Base-by-base conservation (phyloP, 2,113 vertebrate species). In the Scatophagus argus region DNA sequence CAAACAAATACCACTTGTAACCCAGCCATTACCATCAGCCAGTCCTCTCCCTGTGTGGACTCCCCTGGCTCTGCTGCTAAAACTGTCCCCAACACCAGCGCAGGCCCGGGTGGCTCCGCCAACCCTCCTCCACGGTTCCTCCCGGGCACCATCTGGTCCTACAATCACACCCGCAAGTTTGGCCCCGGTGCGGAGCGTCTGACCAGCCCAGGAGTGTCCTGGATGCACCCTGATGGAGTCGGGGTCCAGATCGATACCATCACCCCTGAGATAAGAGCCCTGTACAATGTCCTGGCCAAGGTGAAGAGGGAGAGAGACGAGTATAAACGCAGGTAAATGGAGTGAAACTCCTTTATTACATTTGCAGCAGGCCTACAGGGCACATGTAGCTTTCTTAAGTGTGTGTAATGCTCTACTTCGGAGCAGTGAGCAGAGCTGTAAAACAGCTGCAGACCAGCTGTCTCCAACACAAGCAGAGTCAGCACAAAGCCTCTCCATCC, bases 201-300 rank as follows among this genome's bases (percentile, higher is more conserved):
- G 85, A 95, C 97, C 65, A 97, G 97, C 38, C 96, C 97, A 0
- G 97, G 97, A 7, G 95, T 97, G 74, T 98, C 97, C 32, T 99
- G 97, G 98, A 88, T 96, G 25, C 98, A 99, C 75, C 97, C 97
- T 2, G 98, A 99, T 41, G 98, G 98, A 7, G 97, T 99, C 6
- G 98, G 98, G 3, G 98, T 99, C 71, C 98, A 99, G 94, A 98
- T 98, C 44, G 98, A 99, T 91, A 99, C 98, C 92, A 98, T 99
- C 93, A 98, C 98, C 23, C 95, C 95, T 1, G 95, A 96, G 84
- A 92, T 96, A 74, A 83, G 95, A 49, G 95, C 95, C 14, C 88
- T 96, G 44, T 95, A 96, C 88, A 95, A 95, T 77, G 95, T 96
- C 14, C 87, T 96, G 82, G 92, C 89, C 78, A 96, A 96, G 68